A percentile compares a stretch with the other conserved stretches of the same genome.
These are phyloP conservation scores for Apomyelois bistriatella DNA, from an alignment of 2,888 invertebrate genomes.

Conservation along the genomic window DNA sequence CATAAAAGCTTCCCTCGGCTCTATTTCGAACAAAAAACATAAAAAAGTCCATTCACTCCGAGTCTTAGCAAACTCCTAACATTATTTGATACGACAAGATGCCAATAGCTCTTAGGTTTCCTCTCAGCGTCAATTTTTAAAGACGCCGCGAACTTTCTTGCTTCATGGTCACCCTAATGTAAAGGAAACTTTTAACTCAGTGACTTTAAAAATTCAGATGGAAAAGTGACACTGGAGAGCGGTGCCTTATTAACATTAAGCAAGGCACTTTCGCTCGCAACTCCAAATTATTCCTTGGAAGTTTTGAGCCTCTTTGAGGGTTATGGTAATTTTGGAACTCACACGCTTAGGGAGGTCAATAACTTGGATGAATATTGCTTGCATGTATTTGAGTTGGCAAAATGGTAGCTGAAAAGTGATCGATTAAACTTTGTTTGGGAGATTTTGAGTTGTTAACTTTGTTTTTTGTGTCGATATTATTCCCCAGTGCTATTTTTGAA, in stretches of 20 bases:
- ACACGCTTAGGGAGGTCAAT: constrained; percentile 17
- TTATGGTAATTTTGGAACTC: constrained; percentile 23
- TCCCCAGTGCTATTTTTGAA: too few relatives aligned
- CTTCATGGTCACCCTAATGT: constrained; percentile 43
- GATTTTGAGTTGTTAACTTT: too few relatives aligned
- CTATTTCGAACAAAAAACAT: background rate
- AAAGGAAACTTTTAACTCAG: constrained; percentile 54
- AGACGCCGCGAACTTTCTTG: constrained; percentile 14
- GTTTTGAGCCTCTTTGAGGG: constrained; percentile 31
- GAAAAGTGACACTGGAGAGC: constrained; percentile 56
- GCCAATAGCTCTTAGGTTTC: constrained; percentile 15
- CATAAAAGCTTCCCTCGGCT: background rate
- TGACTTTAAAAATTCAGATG: constrained; percentile 66
- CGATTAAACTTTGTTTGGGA: background rate
- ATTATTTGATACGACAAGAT: constrained; percentile 11
- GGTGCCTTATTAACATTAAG: constrained; percentile 57
- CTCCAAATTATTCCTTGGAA: constrained; percentile 39
- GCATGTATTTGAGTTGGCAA: constrained; percentile 3
- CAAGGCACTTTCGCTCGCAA: constrained; percentile 38
- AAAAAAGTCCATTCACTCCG: constrained; percentile 5
- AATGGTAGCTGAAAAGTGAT: background rate
- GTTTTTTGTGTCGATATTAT: too few relatives aligned
- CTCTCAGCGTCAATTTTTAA: constrained; percentile 22
- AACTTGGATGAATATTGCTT: constrained; percentile 14
- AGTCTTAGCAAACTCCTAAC: constrained; percentile 4